phyloP scores from a whole-genome alignment of 2,797 vertebrate species.

The Sebastes wilsoni region DNA sequence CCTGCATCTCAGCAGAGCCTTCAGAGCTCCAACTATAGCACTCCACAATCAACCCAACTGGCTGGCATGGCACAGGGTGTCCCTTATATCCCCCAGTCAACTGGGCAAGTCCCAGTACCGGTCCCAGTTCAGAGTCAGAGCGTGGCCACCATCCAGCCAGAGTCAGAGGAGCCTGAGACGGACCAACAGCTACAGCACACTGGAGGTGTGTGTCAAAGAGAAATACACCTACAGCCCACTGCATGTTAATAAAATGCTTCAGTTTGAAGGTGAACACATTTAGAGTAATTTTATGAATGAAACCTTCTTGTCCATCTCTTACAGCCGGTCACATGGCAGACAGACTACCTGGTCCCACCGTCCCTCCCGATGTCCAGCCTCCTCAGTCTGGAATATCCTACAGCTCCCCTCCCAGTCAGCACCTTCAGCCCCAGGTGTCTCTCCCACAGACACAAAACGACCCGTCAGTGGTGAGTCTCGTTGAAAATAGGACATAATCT shows the following conservation, averaged over 20 bases:
- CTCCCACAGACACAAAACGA: conserved; percentile 79
- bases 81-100: conserved; percentile 65
- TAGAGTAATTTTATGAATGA: not conserved
- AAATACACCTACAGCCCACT: not conserved
- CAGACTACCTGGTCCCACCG: conserved; percentile 85
- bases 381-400: conserved; percentile 85
- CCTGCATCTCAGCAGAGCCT: conserved; percentile 66
- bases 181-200: conserved; percentile 89
- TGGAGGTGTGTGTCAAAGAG: conserved; percentile 52
- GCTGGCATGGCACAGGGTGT: conserved; percentile 46
- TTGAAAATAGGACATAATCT: not conserved
- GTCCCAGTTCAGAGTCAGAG: conserved; percentile 71
- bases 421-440: conserved; percentile 74
- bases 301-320: not conserved
- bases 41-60: conserved; percentile 59
- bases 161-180: conserved; percentile 90
- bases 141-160: conserved; percentile 82
- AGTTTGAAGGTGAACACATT: not conserved
- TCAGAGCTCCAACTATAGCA: conserved; percentile 62
- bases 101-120: conserved; percentile 34
- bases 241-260: not conserved
- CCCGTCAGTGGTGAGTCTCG: conserved; percentile 85
- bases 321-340: conserved; percentile 86
- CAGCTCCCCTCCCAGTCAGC: conserved; percentile 84
- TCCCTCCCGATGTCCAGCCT: conserved; percentile 85